Conservation (phyloP, 2,113 vertebrate species). For the Sander vitreus region DNA sequence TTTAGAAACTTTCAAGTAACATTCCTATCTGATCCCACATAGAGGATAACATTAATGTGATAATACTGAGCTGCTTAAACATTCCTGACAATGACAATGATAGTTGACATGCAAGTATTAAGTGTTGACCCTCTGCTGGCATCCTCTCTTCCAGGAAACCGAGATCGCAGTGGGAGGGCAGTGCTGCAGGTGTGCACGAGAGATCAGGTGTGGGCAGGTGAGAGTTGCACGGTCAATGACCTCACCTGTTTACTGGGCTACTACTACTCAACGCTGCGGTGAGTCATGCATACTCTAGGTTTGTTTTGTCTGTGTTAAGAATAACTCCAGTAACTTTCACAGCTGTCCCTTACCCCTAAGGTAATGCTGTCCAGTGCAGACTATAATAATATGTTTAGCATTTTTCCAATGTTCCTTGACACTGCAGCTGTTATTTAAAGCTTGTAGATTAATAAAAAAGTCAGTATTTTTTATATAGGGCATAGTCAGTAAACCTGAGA, state of each 20-base stretch:
- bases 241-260: constrained; percentile 85
- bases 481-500: neutral
- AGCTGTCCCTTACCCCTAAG: constrained; percentile 1
- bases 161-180: constrained; percentile 84
- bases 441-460: neutral
- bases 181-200: constrained; percentile 86
- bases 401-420: neutral
- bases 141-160: constrained; percentile 81
- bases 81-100: neutral
- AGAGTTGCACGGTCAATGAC: constrained; percentile 73
- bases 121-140: constrained; percentile 29
- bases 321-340: constrained; percentile 9
- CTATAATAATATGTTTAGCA: neutral
- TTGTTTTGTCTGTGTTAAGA: constrained; percentile 1
- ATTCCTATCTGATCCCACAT: neutral
- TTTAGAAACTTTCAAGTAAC: neutral
- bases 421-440: neutral
- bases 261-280: constrained; percentile 86
- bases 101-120: neutral
- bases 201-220: constrained; percentile 80
- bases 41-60: neutral
- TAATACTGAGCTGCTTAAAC: neutral
- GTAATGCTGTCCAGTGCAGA: neutral
- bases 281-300: constrained; percentile 23
- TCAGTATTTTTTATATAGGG: neutral